phyloP scores from a whole-genome alignment of 2,113 vertebrate genomes.

The Lepisosteus oculatus region DNA sequence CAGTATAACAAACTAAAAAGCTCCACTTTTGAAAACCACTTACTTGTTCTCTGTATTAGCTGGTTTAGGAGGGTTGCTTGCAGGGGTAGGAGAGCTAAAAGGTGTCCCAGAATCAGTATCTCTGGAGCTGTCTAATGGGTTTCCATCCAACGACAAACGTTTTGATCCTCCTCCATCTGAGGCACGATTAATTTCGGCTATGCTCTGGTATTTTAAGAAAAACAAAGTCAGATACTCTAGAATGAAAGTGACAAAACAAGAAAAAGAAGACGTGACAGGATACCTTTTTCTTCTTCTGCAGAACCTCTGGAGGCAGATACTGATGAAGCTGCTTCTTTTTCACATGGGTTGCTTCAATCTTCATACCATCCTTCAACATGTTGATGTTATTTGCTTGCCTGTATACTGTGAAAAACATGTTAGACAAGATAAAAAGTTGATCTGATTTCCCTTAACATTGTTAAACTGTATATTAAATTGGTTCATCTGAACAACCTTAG shows the following conservation, averaged over 20 bases:
- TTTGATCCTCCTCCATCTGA: conserved; percentile 71
- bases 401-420: conserved; percentile 70
- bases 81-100: conserved; percentile 60
- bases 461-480: no score
- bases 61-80: conserved; percentile 62
- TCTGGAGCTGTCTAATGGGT: conserved; percentile 75
- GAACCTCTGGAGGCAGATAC: conserved; percentile 84
- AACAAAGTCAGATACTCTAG: background rate
- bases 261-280: background rate
- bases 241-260: background rate
- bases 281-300: conserved; percentile 94
- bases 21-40: background rate
- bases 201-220: conserved; percentile 57
- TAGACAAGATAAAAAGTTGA: no score
- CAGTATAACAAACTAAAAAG: background rate
- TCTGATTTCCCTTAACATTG: no score
- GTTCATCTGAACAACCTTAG: no score
- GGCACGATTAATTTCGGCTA: conserved; percentile 74
- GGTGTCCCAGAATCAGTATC: conserved; percentile 75
- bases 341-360: conserved; percentile 91
- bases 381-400: conserved; percentile 92
- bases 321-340: conserved; percentile 91
- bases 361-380: conserved; percentile 93
- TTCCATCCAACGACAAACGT: conserved; percentile 75
- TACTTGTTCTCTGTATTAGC: conserved; percentile 72